Evolutionary conservation across 2,113 vertebrate genomes (phyloP), one percentile per base, ranked within the genome.

Genomic region (Osmerus mordax): DNA sequence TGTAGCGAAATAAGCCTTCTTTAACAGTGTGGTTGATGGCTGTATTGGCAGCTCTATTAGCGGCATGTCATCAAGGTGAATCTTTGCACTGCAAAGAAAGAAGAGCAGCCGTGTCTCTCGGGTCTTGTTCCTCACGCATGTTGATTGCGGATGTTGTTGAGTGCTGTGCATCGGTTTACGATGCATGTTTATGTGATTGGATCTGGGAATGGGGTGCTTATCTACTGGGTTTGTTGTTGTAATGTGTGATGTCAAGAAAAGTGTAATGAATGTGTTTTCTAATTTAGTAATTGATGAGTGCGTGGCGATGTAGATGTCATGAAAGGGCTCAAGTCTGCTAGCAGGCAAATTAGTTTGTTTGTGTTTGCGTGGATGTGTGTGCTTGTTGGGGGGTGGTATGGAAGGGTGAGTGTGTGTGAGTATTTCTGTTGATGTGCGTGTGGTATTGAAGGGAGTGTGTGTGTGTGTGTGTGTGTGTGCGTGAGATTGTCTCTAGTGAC

Each of bases 1-100:
- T 76, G 28, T 28, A 53, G 61, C 83, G 69, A 81, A 73, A 70
- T 76, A 74, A 82, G 72, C 75, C 74, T 73, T 67, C 69, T 79
- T 85, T 83, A 72, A 84, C 84, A 69, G 65, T 71, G 56, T 64
- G 71, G 73, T 74, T 81, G 84, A 85, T 77, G 84, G 81, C 75
- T 83, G 71, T 81, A 63, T 83, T 70, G 69, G 83, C 83, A 86
- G 79, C 78, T 83, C 81, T 73, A 88, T 92, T 89, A 89, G 80
- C 73, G 76, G 81, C 79, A 77, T 80, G 76, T 19, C 78, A 74
- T 64, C 28, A 68, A 67, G 66, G 72, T 76, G 82, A 86, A 81
- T 81, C 85, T 86, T 68, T 53, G 67, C 72, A 77, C 77, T 70
- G 72, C 65, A 75, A 59, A 59, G 65, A 72, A 70, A 72, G 78